Conservation (phyloP, 2,797 vertebrate species). For the Neoniphon sammara region DNA sequence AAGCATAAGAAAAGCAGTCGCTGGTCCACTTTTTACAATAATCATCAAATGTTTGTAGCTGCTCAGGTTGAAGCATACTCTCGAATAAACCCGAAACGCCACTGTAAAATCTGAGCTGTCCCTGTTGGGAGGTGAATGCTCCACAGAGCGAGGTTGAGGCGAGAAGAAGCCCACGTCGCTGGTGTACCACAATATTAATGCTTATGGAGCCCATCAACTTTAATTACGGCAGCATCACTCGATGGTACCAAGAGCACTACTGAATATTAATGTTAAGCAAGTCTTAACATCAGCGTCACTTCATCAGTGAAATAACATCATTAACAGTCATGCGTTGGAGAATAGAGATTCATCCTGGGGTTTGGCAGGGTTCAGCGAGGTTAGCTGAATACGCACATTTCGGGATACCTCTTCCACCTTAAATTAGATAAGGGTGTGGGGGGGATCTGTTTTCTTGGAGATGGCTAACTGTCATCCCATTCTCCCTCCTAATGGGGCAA, state of each 20-base stretch:
- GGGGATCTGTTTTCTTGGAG: slow-evolving; percentile 58
- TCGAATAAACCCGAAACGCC: slow-evolving; percentile 29
- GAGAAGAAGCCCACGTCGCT: slow-evolving; percentile 62
- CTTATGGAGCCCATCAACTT: slow-evolving; percentile 77
- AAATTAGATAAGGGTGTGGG: slow-evolving; percentile 71
- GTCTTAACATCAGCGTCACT: slow-evolving; percentile 72
- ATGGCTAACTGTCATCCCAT: slow-evolving; percentile 48
- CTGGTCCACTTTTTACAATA: background rate
- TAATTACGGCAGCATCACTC: slow-evolving; percentile 74
- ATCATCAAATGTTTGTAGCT: background rate
- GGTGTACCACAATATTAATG: slow-evolving; percentile 78
- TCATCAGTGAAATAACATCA: slow-evolving; percentile 80
- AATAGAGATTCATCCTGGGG: slow-evolving; percentile 77
- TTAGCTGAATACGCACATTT: slow-evolving; percentile 69
- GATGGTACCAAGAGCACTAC: slow-evolving; percentile 62
- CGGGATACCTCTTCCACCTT: slow-evolving; percentile 41
- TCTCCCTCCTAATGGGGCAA: slow-evolving; percentile 67
- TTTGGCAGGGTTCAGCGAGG: slow-evolving; percentile 67
- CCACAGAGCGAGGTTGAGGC: slow-evolving; percentile 43
- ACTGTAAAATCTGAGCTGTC: slow-evolving; percentile 31
- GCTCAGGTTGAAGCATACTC: background rate
- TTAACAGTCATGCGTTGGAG: slow-evolving; percentile 72
- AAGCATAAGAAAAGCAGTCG: slow-evolving; percentile 13
- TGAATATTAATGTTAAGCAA: slow-evolving; percentile 81
- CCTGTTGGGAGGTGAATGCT: slow-evolving; percentile 49